Base-by-base conservation (phyloP, 2,797 vertebrate genomes). In the Kryptopterus vitreolus region DNA sequence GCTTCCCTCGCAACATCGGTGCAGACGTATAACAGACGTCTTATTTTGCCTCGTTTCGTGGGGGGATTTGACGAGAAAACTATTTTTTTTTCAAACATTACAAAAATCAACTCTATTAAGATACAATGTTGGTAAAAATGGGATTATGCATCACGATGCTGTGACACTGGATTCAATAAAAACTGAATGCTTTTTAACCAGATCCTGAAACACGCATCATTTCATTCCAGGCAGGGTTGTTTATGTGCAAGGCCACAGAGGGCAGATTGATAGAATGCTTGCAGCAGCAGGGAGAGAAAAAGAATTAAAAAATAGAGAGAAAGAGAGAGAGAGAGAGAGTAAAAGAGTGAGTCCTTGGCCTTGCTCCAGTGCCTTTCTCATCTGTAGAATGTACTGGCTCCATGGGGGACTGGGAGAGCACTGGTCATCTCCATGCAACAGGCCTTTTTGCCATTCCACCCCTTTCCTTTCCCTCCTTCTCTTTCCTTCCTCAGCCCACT, bases 371-470 rank as follows among this genome's bases (percentile, higher is more conserved):
- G 79, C 75, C 53, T 83, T 77, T 85, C 84, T 84, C 80, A 87
- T 86, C 79, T 82, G 62, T 81, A 84, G 80, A 80, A 83, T 83
- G 77, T 72, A 76, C 69, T 65, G 29, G 70, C 83, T 86, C 87
- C 82, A 86, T 81, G 80, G 85, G 89, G 88, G 88, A 88, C 87
- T 87, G 77, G 85, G 86, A 89, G 65, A 77, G 74, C 80, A 87
- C 86, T 80, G 89, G 89, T 91, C 89, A 87, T 93, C 91, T 93
- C 85, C 86, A 88, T 88, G 88, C 90, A 91, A 85, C 78, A 82
- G 87, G 85, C 84, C 86, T 79, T 78, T 57, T 89, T 90, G 82
- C 81, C 83, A 84, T 78, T 74, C 86, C 80, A 73, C 81, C 84
- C 80, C 63, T 50, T 87, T 85, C 89, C 89, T 87, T 78, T 89